These are phyloP conservation scores for Halcyon senegalensis DNA, from an alignment of 2,113 vertebrate genomes.

Conservation along the genomic window DNA sequence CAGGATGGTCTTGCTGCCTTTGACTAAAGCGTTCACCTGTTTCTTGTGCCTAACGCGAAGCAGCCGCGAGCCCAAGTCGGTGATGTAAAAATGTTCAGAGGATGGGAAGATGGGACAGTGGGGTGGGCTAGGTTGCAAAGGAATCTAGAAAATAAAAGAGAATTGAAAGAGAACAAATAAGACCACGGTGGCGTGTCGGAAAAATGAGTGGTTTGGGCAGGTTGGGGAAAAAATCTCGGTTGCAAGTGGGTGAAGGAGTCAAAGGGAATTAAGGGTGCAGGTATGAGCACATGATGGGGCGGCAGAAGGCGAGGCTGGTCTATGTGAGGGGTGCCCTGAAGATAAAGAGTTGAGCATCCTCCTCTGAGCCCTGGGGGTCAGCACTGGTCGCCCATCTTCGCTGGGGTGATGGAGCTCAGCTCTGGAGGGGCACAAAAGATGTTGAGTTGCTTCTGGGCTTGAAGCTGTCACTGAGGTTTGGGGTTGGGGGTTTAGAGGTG, in stretches of 20 bases:
- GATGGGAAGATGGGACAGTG: not conserved
- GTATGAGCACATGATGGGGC: not conserved
- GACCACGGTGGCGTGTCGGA: fast-evolving
- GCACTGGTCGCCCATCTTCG: fast-evolving
- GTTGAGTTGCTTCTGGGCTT: fast-evolving
- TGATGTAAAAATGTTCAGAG: fast-evolving
- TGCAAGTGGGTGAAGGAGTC: not conserved
- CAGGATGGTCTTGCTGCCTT: not conserved
- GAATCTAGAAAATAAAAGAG: not conserved
- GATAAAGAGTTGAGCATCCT: not conserved
- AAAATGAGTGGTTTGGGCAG: not conserved
- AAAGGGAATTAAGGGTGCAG: not conserved
- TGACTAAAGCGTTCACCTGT: not conserved
- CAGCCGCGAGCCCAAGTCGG: fast-evolving
- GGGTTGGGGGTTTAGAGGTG: not conserved
- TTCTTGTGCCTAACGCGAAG: not conserved
- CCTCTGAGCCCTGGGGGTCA: fast-evolving
- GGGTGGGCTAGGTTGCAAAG: not conserved
- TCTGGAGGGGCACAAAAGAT: not conserved
- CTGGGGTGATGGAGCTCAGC: fast-evolving
- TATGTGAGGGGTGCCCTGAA: not conserved
- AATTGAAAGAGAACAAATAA: not conserved
- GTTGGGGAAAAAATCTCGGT: not conserved
- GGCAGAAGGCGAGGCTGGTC: not conserved
- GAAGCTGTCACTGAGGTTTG: not conserved